Conservation (phyloP, 2,888 invertebrate genomes). For the Microlaimidae sp. region DNA sequence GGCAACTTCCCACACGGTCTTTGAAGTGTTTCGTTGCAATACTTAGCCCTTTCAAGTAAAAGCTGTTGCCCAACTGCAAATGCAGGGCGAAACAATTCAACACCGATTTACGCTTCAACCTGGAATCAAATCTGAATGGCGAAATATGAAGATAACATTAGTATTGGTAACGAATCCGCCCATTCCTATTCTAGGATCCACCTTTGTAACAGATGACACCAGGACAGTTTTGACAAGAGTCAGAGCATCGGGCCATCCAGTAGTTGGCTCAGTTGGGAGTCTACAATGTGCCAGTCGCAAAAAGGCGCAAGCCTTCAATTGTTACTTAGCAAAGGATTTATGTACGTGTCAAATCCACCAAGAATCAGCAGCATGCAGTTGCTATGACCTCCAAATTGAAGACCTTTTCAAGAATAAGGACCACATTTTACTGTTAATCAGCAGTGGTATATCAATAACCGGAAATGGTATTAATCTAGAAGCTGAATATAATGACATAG, state of each 20-base stretch:
- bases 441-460: background rate
- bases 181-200: background rate
- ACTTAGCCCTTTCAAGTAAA: background rate
- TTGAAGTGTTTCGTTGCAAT: constrained; percentile 7
- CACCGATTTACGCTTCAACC: background rate
- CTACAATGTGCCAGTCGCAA: background rate
- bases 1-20: background rate
- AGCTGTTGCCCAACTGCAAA: background rate
- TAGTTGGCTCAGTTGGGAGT: background rate
- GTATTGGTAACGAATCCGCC: constrained; percentile 5
- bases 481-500: background rate
- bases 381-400: background rate
- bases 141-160: background rate
- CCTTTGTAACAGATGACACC: constrained; percentile 8
- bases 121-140: background rate
- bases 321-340: background rate
- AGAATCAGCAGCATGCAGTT: background rate
- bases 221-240: background rate
- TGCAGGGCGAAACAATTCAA: background rate
- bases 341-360: constrained; percentile 9
- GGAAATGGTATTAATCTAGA: background rate
- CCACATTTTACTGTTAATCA: background rate
- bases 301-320: background rate
- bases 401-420: background rate
- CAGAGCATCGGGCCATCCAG: background rate